phyloP scores from a whole-genome alignment of 2,113 vertebrate genomes.

The Pteruthius melanotis region DNA sequence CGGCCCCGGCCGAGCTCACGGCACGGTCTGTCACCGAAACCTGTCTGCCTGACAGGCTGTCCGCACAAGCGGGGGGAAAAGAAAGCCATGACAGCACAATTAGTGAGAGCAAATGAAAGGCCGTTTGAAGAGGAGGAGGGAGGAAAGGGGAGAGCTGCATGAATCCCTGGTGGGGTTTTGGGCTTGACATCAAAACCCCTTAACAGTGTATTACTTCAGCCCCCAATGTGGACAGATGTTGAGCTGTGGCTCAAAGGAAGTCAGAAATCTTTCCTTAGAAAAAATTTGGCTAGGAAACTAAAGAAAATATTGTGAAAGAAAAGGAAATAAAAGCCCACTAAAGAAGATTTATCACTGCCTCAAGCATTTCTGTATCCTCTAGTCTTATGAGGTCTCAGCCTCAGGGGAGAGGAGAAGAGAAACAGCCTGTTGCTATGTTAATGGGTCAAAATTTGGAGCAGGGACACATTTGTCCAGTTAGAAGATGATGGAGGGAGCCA shows the following conservation, averaged over 20 bases:
- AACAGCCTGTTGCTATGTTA: constrained; percentile 18
- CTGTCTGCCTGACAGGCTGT: constrained; percentile 51
- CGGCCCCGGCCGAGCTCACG: background rate
- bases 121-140: constrained; percentile 58
- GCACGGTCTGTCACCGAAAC: constrained; percentile 37
- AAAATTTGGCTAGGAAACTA: constrained; percentile 67
- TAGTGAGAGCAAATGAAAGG: constrained; percentile 55
- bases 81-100: constrained; percentile 61
- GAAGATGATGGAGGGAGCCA: background rate
- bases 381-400: constrained; percentile 52
- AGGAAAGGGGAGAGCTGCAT: constrained; percentile 58
- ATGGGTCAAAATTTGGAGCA: constrained; percentile 18
- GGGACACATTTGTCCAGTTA: background rate
- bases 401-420: constrained; percentile 23
- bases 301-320: constrained; percentile 73
- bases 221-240: constrained; percentile 70
- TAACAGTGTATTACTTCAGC: constrained; percentile 67
- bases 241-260: constrained; percentile 70
- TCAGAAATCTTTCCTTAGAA: constrained; percentile 70
- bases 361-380: constrained; percentile 55
- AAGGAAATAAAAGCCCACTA: constrained; percentile 68
- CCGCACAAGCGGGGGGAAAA: constrained; percentile 1
- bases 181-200: constrained; percentile 71
- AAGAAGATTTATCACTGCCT: constrained; percentile 69
- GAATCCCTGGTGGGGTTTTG: constrained; percentile 69